Base-by-base conservation (phyloP, 2,797 vertebrate species). In the Paedocypris micromegethes region DNA sequence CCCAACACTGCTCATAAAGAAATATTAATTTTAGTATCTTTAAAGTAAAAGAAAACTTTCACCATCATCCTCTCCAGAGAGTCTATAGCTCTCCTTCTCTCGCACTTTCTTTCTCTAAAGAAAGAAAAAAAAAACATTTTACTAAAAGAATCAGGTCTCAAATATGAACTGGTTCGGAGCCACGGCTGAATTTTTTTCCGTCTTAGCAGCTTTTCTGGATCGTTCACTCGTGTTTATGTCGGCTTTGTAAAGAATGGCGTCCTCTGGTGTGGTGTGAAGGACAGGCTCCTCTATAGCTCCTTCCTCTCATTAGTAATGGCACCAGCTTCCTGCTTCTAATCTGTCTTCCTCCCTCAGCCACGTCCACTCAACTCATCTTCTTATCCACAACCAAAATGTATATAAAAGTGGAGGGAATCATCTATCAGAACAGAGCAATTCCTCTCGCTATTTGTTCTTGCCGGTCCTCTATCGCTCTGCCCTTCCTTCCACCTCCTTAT, bases 221-320 rank as follows among this genome's bases (percentile, higher is more conserved):
- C 23, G 40, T 47, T 6, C 53, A 55, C n/a, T 5, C 42, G 5
- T 50, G 0, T 53, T 40, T 60, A 7, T 4, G 5, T 47, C 38
- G 43, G 44, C 8, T 45, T 6, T 1, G 6, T 9, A 5, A 38
- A 23, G 56, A 46, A 54, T 40, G 4, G n/a, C 52, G 42, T 45
- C 43, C 50, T 7, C 0, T 59, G 49, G 42, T 46, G 43, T 40
- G 44, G 55, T 63, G 74, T 81, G 80, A 87, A 84, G 81, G 85
- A 72, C 81, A 78, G 43, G 48, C 48, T 64, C 67, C 78, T 78
- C 59, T 75, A 72, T 73, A 52, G 42, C 68, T 70, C 66, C 68
- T 78, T 85, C 74, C 82, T 85, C 72, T 80, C 71, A 65, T 81
- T 82, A 85, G 75, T 84, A 80, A 83, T 82, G 74, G 75, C 77